Base-by-base conservation (phyloP, 2,888 invertebrate genomes). In the Ornithoptera priamus region DNA sequence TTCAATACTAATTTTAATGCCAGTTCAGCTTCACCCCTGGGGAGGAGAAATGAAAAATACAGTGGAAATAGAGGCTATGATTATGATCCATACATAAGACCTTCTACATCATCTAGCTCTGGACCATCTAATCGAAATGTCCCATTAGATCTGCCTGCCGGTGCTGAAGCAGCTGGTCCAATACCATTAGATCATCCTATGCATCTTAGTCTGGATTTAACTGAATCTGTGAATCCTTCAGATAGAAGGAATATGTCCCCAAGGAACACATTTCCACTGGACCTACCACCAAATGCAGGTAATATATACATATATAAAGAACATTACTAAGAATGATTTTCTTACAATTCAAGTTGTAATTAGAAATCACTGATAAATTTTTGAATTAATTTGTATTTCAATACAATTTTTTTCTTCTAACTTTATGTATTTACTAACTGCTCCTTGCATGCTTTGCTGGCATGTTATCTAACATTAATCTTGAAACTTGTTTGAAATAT, bases 1-100 rank as follows among this genome's bases (percentile, higher is more conserved):
- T 92, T 94, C 75, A 94, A 93, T 78, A 93, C 93, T 73, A 92
- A 82, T 83, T 91, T 83, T 76, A 91, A 89, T 82, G 85, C 85
- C 64, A 87, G 86, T 15, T 88, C 90, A 8, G 86, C 89, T 2
- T 86, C 88, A 20, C 88, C 89, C 1, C 74, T 85, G 73, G 86
- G 88, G 61, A 83, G 90, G 69, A 81, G 90, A 67, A 88, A 86
- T 76, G 87, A 86, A 72, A 84, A 79, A 65, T 86, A 83, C 75
- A 82, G 81, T 71, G 82, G 81, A 67, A 85, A 80, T 76, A 86
- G 90, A 67, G 81, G 84, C 67, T 91, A 90, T 78, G 82, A 87
- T 72, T 91, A 90, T 83, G 88, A 88, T 36, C 72, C 81, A 0
- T 89, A 88, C 71, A 82, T 85, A 83, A 86, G 86, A 42, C 84